Base-by-base conservation (phyloP, 2,797 vertebrate genomes). In the Etheostoma perlongum region DNA sequence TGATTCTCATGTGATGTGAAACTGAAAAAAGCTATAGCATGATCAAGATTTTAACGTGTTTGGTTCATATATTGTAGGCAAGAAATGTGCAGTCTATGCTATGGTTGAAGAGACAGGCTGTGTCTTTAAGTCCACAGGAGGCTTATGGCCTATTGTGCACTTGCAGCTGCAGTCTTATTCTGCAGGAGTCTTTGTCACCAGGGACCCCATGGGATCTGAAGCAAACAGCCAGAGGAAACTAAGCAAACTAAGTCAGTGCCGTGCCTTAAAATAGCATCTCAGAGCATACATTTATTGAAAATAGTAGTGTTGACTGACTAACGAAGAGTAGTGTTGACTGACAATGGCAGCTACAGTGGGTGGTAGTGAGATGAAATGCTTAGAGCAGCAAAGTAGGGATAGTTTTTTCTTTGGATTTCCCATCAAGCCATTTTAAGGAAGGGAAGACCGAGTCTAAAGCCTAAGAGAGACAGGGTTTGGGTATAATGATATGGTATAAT, bases 191-290 rank as follows among this genome's bases (percentile, higher is more conserved):
- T 68, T 67, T 81, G 60, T 67, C 67, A 67, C 30, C 58, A 11
- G 13, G 55, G 23, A 30, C 67, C 76, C 70, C 40, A 19, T 11
- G 44, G 67, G 78, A 73, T 75, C 63, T 51, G 62, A 76, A 85
- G 76, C 67, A 85, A 88, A 88, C 81, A 81, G 79, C 73, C 84
- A 33, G 23, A 78, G 69, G 72, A 78, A 79, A 72, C 14, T 51
- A 54, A 16, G 27, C 10, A 75, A 62, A 75, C 52, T 64, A 70
- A 59, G 30, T 33, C 58, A 55, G 59, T 4, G 13, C 52, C 6
- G 12, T 53, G 51, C 72, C 68, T 63, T 74, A 58, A 40, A 80
- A 72, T 76, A 65, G 67, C 67, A 62, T 80, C 52, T 55, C 23
- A 66, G 51, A 81, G 42, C 51, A 54, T 21, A 27, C 33, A 59